These are phyloP conservation scores for Takifugu ocellatus DNA, from an alignment of 2,797 vertebrate genomes.

Conservation along the genomic window DNA sequence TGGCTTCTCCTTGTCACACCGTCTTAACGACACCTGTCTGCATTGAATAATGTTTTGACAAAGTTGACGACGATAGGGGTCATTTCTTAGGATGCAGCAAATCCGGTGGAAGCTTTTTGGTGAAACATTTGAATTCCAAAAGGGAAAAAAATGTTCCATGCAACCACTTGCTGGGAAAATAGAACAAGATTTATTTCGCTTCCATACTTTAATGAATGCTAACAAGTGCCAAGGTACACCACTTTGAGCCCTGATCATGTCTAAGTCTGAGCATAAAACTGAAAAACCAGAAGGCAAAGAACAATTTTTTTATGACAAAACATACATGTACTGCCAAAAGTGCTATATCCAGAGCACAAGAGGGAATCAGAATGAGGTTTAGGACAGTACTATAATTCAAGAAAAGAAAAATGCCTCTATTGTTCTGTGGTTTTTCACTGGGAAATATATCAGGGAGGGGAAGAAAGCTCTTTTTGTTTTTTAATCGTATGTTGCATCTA, in stretches of 20 bases:
- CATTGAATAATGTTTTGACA: background rate
- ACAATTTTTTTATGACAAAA: constrained; percentile 32
- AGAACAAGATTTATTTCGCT: constrained; percentile 25
- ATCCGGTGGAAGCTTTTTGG: too few relatives aligned
- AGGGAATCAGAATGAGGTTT: constrained; percentile 15
- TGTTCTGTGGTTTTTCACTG: constrained; percentile 22
- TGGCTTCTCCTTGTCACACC: constrained; percentile 13
- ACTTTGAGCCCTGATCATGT: constrained; percentile 28
- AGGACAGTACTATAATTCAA: constrained; percentile 12
- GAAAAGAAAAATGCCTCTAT: constrained; percentile 31
- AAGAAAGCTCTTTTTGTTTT: constrained; percentile 16
- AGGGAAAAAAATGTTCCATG: background rate
- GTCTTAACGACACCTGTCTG: constrained; percentile 22
- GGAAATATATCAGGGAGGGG: constrained; percentile 9
- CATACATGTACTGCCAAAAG: constrained; percentile 5
- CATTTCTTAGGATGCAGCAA: background rate
- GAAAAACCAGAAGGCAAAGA: constrained; percentile 33
- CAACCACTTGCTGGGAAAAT: constrained; percentile 18
- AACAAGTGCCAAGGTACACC: constrained; percentile 44
- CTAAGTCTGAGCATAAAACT: constrained; percentile 23
- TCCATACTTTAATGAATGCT: constrained; percentile 37
- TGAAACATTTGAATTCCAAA: constrained; percentile 7
- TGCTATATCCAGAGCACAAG: constrained; percentile 9
- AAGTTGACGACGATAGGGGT: too few relatives aligned
- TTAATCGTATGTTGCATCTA: constrained; percentile 20